Evolutionary conservation across 2,888 invertebrate genomes (phyloP).

Genomic region (Torymus aiolomorphi): DNA sequence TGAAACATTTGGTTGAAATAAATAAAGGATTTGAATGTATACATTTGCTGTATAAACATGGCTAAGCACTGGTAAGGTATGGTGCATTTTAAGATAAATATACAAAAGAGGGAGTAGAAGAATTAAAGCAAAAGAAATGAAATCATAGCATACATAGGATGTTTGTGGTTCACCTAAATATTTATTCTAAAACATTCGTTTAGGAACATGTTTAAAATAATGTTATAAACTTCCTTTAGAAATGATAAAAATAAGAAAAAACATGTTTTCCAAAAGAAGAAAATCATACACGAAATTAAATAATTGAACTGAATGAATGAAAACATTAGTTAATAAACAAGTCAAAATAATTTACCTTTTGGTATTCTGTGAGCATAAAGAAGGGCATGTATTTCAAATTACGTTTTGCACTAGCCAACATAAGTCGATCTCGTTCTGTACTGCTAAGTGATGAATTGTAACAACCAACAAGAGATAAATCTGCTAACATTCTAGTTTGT

Average conservation of each 20-base stretch:
- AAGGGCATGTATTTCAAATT: conserved; percentile 97
- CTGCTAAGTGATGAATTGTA: conserved; percentile 90
- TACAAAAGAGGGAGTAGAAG: conserved; percentile 23
- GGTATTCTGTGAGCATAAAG: conserved; percentile 97
- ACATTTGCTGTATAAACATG: background rate
- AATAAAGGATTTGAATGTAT: no score
- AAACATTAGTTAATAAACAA: conserved; percentile 7
- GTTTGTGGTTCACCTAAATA: conserved; percentile 18
- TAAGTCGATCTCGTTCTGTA: conserved; percentile 86
- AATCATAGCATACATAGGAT: conserved; percentile 8
- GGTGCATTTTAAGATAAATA: conserved; percentile 42
- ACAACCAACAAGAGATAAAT: conserved; percentile 95
- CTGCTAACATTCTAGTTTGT: conserved; percentile 98
- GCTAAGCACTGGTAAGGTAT: background rate
- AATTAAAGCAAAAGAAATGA: conserved; percentile 19
- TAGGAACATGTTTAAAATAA: conserved; percentile 8
- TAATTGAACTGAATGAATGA: conserved; percentile 16
- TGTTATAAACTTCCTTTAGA: conserved; percentile 1
- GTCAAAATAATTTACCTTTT: conserved; percentile 81
- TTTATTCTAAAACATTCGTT: conserved; percentile 12
- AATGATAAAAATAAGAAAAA: no score
- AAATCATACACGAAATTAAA: background rate
- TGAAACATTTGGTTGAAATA: no score
- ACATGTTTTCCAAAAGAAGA: background rate
- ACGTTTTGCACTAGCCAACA: conserved; percentile 95